Base-by-base conservation (phyloP, 2,797 vertebrate genomes). In the Lacerta agilis region DNA sequence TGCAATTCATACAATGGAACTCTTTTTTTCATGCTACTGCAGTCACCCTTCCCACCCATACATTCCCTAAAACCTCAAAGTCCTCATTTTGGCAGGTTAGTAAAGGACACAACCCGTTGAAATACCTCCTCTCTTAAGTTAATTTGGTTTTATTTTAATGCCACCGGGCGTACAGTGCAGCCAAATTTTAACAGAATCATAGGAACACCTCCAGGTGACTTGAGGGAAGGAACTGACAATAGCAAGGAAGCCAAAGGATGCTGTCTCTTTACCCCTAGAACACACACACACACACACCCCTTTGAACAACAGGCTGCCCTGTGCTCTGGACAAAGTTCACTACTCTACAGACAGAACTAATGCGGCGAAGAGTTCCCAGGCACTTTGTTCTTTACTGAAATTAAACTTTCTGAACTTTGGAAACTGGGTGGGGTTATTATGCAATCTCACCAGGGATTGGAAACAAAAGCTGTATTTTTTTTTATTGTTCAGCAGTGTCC, bases 331-430 rank as follows among this genome's bases (percentile, higher is more conserved):
- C 78, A 73, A 25, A 72, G 41, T 81, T 18, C 55, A 33, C 69
- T 75, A 82, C 69, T 15, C 11, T 29, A 38, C 17, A 81, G 78
- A 76, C 43, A 38, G 69, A 38, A 27, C 25, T n/a, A 85, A 66
- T 72, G 38, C 10, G 67, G 76, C 85, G 90, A 64, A 36, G 77
- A 36, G 79, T 93, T 92, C 89, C 38, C 27, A 72, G 29, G 38
- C 75, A 90, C 90, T n/a, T 72, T 89, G 87, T 82, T 69, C 92
- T 90, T 76, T 27, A 73, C 33, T 92, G 88, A 88, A 92, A 87
- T 92, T 87, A 93, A 85, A 88, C 83, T 92, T 88, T 66, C 41
- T 88, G 89, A 94, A 92, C 25, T 92, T 89, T 91, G 58, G 67
- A 78, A 80, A 93, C 85, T 76, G 88, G 43, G 87, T 38, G 92